These are phyloP conservation scores for Megalonaias nervosa DNA, from an alignment of 1,140 invertebrate species.

Conservation along the genomic window DNA sequence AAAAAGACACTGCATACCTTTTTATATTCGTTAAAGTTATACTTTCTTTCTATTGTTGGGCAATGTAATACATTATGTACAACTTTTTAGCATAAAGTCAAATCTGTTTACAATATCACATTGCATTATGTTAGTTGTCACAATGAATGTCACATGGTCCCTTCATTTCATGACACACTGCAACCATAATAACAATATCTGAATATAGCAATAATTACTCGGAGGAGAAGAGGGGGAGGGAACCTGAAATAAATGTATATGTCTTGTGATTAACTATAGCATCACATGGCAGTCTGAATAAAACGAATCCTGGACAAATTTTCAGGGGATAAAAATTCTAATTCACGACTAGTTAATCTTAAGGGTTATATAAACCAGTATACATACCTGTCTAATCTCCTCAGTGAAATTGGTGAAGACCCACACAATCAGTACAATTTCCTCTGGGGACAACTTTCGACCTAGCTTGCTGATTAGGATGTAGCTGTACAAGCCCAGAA, in stretches of 20 bases:
- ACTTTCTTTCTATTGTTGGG: no score
- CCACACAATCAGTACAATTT: conserved; percentile 71
- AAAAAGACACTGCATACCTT: no score
- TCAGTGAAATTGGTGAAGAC: conserved; percentile 70
- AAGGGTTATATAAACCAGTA: neutral
- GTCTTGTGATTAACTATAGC: neutral
- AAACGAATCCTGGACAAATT: no score
- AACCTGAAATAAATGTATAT: neutral
- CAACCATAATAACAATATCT: neutral
- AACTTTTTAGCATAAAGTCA: no score
- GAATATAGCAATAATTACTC: neutral
- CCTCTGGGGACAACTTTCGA: conserved; percentile 51
- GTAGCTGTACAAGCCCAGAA: conserved; percentile 71
- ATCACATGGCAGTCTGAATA: neutral
- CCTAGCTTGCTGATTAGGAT: conserved; percentile 70
- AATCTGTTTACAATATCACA: no score
- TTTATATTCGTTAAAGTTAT: no score
- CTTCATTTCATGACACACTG: no score
- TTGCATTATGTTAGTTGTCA: no score
- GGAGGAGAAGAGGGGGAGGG: neutral
- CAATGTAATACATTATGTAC: no score
- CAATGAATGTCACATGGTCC: no score
- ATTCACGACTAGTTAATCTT: neutral
- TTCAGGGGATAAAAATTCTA: no score
- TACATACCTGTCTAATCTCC: conserved; percentile 70